phyloP scores from a whole-genome alignment of 2,113 vertebrate genomes.

The Rhea americana region DNA sequence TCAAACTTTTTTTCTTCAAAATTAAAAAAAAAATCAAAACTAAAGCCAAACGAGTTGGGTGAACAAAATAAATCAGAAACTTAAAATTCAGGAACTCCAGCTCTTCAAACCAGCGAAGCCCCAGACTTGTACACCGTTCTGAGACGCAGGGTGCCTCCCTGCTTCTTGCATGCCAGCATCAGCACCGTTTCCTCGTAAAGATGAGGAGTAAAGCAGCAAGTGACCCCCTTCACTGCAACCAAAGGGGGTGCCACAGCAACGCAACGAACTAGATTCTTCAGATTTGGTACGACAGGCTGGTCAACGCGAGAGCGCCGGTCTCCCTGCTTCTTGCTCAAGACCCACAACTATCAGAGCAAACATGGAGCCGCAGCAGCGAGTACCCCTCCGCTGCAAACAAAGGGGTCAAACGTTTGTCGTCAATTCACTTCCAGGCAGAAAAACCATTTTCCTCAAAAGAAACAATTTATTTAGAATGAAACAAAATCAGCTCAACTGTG shows the following conservation, averaged over 20 bases:
- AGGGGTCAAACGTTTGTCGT: constrained; percentile 89
- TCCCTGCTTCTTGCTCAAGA: constrained; percentile 81
- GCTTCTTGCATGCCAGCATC: constrained; percentile 79
- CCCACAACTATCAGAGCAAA: constrained; percentile 65
- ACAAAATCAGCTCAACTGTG: constrained; percentile 93
- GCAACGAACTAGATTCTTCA: constrained; percentile 75
- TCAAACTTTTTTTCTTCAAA: constrained; percentile 75
- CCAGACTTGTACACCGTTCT: constrained; percentile 72
- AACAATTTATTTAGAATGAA: constrained; percentile 99
- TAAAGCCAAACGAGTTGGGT: constrained; percentile 79
- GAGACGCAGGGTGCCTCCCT: constrained; percentile 75
- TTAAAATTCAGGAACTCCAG: constrained; percentile 83
- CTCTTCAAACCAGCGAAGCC: constrained; percentile 82
- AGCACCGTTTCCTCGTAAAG: constrained; percentile 78
- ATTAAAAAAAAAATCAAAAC: constrained; percentile 68
- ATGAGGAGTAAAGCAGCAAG: constrained; percentile 78
- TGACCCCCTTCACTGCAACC: constrained; percentile 74
- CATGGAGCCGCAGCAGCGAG: constrained; percentile 73
- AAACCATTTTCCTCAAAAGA: constrained; percentile 96
- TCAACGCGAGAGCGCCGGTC: constrained; percentile 75
- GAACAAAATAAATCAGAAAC: constrained; percentile 82
- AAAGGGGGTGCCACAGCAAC: constrained; percentile 68
- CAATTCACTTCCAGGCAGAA: constrained; percentile 99
- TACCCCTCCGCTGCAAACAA: constrained; percentile 76
- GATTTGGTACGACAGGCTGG: constrained; percentile 72